Evolutionary conservation across 2,797 vertebrate species (phyloP), one percentile per base, ranked within the genome.

Genomic region (Sebastes nivosus): DNA sequence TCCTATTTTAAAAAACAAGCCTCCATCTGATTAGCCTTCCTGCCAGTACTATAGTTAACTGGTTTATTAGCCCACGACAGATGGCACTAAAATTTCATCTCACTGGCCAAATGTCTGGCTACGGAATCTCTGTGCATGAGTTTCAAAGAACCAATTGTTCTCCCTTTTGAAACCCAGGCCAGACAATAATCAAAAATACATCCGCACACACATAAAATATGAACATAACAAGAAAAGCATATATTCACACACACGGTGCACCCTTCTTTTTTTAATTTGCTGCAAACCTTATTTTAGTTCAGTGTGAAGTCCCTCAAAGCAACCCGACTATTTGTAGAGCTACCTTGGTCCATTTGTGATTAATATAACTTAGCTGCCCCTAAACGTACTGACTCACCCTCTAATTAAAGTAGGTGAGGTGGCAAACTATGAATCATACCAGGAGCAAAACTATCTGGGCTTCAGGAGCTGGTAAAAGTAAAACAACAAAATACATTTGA

Each of bases 101-200:
- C 79, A 34, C 65, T 67, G 3, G 79, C 60, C 57, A 67, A 22
- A 58, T 68, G 77, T 75, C 78, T 79, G 61, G 74, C 27, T 50
- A 20, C 27, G 24, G 5, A 76, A 58, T 64, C 38, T 30, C 65
- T 54, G 24, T 18, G 65, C 42, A 25, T 30, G 46, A 60, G 24
- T 72, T 77, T 76, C 27, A 67, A 66, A 52, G 22, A 79, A 70
- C 20, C 32, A 74, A 72, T 72, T 82, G 65, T 88, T 88, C 70
- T 74, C 67, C 29, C 14, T 82, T 34, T 12, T 27, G 11, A 65
- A 29, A 29, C 16, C 10, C 20, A 18, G 36, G 75, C 38, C 60
- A 66, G 34, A 9, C 18, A 42, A 25, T 30, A 52, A 54, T 68
- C 10, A 55, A 69, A 55, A 59, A 72, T 29, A 27, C 20, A 34